Percentiles rank a stretch among this genome's conserved stretches.
Evolutionary conservation across 92 coral and sea anemone species (phyloP).

Genomic region (Bergia puertoricense): DNA sequence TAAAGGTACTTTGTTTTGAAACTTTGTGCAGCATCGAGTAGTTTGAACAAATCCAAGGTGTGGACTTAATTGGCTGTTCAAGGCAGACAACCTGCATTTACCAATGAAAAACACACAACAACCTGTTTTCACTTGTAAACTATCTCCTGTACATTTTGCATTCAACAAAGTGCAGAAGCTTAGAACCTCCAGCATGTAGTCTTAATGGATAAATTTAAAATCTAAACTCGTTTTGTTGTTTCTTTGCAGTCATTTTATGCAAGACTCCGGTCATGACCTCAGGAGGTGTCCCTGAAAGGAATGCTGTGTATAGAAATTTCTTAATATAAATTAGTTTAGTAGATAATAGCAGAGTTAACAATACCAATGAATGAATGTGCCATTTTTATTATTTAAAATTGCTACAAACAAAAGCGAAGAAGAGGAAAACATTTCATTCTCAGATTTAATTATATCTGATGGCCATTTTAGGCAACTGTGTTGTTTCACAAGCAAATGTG

Average conservation of each 20-base stretch:
- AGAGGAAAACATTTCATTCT: not conserved
- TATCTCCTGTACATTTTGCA: no score
- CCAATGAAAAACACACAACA: not conserved
- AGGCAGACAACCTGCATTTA: no score
- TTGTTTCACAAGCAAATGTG: no score
- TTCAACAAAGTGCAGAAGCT: no score
- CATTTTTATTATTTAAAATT: not conserved
- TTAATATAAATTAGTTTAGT: not conserved
- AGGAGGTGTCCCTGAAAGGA: conserved; percentile 43
- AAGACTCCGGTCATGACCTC: conserved; percentile 79
- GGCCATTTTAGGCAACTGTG: no score
- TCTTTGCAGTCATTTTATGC: conserved; percentile 83
- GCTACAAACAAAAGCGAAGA: not conserved
- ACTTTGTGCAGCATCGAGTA: not conserved
- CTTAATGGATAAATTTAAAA: not conserved
- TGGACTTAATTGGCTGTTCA: no score
- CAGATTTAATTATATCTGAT: no score
- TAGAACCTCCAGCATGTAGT: no score
- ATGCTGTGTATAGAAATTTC: conserved; percentile 16
- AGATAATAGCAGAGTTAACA: not conserved
- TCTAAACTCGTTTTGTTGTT: not conserved
- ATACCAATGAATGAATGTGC: not conserved
- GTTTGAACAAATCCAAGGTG: not conserved
- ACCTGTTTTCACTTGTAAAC: not conserved
- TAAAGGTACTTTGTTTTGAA: conserved; percentile 64